Conservation (phyloP, 2,888 invertebrate genomes). For the Drosophila maculinotata region DNA sequence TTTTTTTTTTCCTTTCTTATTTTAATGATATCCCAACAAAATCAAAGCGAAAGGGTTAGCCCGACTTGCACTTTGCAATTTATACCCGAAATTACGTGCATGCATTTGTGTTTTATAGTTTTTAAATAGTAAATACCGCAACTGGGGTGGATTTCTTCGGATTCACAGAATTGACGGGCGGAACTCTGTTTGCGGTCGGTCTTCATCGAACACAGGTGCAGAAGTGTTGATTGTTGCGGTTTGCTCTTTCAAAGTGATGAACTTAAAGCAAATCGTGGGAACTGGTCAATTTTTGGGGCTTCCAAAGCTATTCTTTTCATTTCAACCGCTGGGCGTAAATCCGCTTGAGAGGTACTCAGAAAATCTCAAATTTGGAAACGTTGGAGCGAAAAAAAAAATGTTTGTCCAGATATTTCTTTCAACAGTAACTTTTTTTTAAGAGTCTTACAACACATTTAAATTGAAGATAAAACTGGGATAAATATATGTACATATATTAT, state of each 20-base stretch:
- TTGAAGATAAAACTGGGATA: no score
- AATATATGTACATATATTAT: no score
- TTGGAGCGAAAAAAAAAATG: neutral
- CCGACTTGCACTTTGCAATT: conserved; percentile 39
- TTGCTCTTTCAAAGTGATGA: conserved; percentile 2
- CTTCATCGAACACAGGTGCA: conserved; percentile 57
- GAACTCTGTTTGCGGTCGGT: conserved; percentile 26
- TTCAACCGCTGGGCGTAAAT: neutral
- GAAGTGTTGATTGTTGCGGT: conserved; percentile 47
- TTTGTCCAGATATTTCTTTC: neutral
- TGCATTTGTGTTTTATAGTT: conserved; percentile 9
- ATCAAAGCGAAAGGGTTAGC: conserved; percentile 46
- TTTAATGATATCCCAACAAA: conserved; percentile 47
- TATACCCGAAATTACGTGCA: neutral
- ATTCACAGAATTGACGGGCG: conserved; percentile 2
- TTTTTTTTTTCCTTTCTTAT: neutral
- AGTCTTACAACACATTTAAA: no score
- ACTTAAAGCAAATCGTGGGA: conserved; percentile 16
- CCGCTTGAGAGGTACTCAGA: neutral
- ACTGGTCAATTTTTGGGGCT: conserved; percentile 4
- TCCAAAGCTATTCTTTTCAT: conserved; percentile 1
- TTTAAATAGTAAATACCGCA: neutral
- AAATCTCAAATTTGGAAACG: neutral
- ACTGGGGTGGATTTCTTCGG: conserved; percentile 11
- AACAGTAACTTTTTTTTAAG: no score